A percentile compares a stretch with the other conserved stretches of the same genome.
Evolutionary conservation across 2,888 invertebrate genomes (phyloP).

Genomic region (Caenorhabditis sp.): DNA sequence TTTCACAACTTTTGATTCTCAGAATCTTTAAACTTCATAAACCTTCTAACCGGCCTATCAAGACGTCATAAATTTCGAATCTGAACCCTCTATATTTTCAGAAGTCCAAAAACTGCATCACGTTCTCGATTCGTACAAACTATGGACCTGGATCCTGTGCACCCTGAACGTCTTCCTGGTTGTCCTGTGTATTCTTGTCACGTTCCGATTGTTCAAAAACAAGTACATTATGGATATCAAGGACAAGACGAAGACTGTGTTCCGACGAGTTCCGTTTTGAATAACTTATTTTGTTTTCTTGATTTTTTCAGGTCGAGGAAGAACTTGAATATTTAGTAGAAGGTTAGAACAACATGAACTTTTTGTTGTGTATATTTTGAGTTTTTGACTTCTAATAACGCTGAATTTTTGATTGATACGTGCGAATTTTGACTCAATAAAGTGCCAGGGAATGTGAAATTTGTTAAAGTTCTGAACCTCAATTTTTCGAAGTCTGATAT

Average conservation of each 20-base stretch:
- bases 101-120: slow-evolving; percentile 44
- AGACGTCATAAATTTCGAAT: no score
- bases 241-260: slow-evolving; percentile 53
- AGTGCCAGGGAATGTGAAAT: slow-evolving; percentile 38
- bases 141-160: slow-evolving; percentile 60
- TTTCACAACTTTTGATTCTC: no score
- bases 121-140: slow-evolving; percentile 40
- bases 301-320: neutral
- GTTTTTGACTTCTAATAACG: neutral
- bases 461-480: no score
- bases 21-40: no score
- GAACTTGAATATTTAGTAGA: neutral
- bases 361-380: slow-evolving; percentile 5
- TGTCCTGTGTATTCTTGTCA: slow-evolving; percentile 29
- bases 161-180: slow-evolving; percentile 48
- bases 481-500: neutral
- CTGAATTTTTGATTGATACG: neutral
- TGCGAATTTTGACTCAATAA: slow-evolving; percentile 34
- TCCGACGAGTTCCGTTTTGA: slow-evolving; percentile 60
- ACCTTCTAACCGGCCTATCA: neutral
- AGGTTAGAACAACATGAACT: neutral
- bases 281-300: slow-evolving; percentile 14
- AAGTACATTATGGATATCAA: slow-evolving; percentile 67
- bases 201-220: slow-evolving; percentile 59
- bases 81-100: slow-evolving; percentile 27